These are phyloP conservation scores for Morpho helenor DNA, from an alignment of 2,888 invertebrate genomes.

Conservation along the genomic window DNA sequence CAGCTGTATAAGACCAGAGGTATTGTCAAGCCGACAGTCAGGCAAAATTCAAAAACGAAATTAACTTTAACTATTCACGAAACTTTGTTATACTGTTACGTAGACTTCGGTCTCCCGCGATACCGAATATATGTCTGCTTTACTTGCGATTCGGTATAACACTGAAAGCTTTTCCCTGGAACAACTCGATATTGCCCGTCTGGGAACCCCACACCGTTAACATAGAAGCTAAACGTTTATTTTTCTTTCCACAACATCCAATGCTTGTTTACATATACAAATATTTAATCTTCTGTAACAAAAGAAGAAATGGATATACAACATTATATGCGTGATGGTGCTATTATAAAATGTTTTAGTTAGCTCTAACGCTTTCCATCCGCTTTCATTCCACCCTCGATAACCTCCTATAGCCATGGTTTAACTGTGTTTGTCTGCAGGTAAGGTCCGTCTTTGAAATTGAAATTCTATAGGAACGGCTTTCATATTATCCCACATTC, in stretches of 20 bases:
- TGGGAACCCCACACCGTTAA: constrained; percentile 9
- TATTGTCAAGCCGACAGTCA: not conserved
- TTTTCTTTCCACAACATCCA: constrained; percentile 31
- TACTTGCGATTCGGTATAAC: constrained; percentile 20
- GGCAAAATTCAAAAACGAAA: not conserved
- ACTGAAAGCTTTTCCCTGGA: constrained; percentile 28
- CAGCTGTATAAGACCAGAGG: not conserved
- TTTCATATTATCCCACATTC: constrained; percentile 26
- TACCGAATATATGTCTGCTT: constrained; percentile 14
- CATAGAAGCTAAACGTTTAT: constrained; percentile 5
- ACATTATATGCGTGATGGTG: too few relatives aligned
- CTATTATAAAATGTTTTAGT: constrained; percentile 9
- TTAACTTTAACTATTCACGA: constrained; percentile 20
- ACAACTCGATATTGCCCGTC: constrained; percentile 29
- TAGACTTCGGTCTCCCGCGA: constrained; percentile 16
- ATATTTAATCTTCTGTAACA: too few relatives aligned
- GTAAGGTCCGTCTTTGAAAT: constrained; percentile 62
- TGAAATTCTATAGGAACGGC: constrained; percentile 35
- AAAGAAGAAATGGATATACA: constrained; percentile 32
- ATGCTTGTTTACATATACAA: constrained; percentile 25
- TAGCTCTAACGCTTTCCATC: too few relatives aligned
- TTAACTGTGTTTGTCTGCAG: constrained; percentile 59
- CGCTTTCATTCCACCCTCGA: constrained; percentile 28
- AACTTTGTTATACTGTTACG: constrained; percentile 27
- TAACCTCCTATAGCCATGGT: constrained; percentile 41